Conservation (phyloP, 2,797 vertebrate genomes). For the Monodelphis domestica region DNA sequence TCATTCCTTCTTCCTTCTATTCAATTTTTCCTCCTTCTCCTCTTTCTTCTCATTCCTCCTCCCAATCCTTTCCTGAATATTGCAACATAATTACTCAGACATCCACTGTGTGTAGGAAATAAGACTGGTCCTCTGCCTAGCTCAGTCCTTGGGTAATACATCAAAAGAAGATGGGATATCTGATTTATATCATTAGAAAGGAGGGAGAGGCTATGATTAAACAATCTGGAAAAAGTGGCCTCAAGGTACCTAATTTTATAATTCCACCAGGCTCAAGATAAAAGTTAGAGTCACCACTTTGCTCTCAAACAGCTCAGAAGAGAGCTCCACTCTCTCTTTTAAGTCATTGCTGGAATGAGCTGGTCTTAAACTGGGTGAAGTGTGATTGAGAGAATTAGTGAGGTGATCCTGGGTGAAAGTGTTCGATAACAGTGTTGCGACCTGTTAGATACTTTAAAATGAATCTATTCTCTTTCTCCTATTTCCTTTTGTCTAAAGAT, state of each 20-base stretch:
- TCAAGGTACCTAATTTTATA: slow-evolving; percentile 17
- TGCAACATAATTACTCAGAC: not conserved
- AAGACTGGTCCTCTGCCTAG: not conserved
- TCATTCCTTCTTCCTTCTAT: not conserved
- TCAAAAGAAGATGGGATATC: not conserved
- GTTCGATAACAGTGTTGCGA: not conserved
- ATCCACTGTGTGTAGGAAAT: not conserved
- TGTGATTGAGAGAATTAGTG: not conserved
- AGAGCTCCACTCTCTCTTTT: not conserved
- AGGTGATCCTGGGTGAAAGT: slow-evolving; percentile 21
- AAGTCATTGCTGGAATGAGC: slow-evolving; percentile 17
- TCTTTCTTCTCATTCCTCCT: too few species aligned
- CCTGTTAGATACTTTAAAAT: slow-evolving; percentile 29
- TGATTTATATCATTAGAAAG: slow-evolving; percentile 12
- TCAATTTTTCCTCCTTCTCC: not conserved
- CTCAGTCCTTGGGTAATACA: not conserved
- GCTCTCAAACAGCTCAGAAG: slow-evolving; percentile 9
- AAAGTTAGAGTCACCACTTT: slow-evolving; percentile 10
- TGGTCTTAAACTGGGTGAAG: not conserved
- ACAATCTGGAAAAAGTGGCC: not conserved
- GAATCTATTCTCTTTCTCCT: not conserved
- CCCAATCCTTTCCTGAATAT: not conserved
- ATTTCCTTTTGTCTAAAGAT: not conserved
- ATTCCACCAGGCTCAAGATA: slow-evolving; percentile 7
- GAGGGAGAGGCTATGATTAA: slow-evolving; percentile 8